phyloP scores from a whole-genome alignment of 1,140 invertebrate genomes.

The Aphidius gifuensis region DNA sequence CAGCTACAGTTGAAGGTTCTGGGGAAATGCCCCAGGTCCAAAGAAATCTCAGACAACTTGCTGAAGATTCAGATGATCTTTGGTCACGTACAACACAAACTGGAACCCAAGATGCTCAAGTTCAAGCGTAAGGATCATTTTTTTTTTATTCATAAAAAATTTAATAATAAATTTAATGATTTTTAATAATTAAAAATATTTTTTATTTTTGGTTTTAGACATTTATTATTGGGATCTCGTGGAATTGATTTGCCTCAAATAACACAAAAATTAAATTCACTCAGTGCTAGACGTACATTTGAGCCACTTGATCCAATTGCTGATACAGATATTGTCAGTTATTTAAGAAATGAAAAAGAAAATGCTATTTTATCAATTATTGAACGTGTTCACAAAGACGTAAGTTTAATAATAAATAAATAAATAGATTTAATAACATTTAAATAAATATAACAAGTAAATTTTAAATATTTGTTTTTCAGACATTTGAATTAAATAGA shows the following conservation, averaged over 20 bases:
- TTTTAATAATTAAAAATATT: background rate
- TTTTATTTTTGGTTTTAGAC: slow-evolving; percentile 59
- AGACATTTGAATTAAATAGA: slow-evolving; percentile 62
- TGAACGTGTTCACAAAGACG: slow-evolving; percentile 81
- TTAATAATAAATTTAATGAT: slow-evolving; percentile 4
- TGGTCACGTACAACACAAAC: slow-evolving; percentile 81
- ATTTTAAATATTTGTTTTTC: slow-evolving; percentile 31
- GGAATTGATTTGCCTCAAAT: slow-evolving; percentile 92
- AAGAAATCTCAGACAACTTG: slow-evolving; percentile 83
- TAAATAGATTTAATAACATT: background rate
- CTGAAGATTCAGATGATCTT: slow-evolving; percentile 87
- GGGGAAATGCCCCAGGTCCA: slow-evolving; percentile 83
- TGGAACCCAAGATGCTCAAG: slow-evolving; percentile 81
- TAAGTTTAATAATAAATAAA: slow-evolving; percentile 52
- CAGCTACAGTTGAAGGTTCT: slow-evolving; percentile 81
- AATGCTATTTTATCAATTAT: slow-evolving; percentile 89
- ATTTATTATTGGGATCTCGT: slow-evolving; percentile 87
- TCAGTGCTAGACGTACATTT: slow-evolving; percentile 81
- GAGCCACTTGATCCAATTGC: slow-evolving; percentile 85
- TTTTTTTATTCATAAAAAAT: slow-evolving; percentile 9
- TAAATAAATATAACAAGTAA: background rate
- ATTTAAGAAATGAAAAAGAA: slow-evolving; percentile 88
- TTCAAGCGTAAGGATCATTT: slow-evolving; percentile 68
- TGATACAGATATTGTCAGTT: slow-evolving; percentile 86
- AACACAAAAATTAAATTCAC: slow-evolving; percentile 82